phyloP scores from a whole-genome alignment of 1,140 invertebrate species.

The Nasonia vitripennis region DNA sequence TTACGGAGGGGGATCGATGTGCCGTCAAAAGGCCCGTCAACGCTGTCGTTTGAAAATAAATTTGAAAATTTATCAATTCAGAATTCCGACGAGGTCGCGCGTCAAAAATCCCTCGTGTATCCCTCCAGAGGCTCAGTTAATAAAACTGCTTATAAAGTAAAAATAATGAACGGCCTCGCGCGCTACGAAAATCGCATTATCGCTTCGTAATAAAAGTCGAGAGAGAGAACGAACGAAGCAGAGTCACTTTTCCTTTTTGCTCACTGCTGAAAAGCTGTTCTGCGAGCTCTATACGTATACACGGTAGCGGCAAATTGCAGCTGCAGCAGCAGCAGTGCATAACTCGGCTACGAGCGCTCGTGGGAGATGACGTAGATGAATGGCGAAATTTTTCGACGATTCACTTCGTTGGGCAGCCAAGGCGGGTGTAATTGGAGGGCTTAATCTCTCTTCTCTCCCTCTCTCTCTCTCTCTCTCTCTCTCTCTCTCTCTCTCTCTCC shows the following conservation, averaged over 20 bases:
- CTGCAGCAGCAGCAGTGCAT: background rate
- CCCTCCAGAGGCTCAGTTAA: background rate
- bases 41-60: background rate
- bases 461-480: slow-evolving; percentile 21
- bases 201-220: slow-evolving; percentile 25
- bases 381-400: slow-evolving; percentile 60
- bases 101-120: no score
- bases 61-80: background rate
- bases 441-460: slow-evolving; percentile 30
- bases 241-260: background rate
- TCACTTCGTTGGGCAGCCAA: slow-evolving; percentile 56
- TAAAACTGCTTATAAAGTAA: background rate
- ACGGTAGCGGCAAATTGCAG: slow-evolving; percentile 10
- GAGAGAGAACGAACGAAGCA: background rate
- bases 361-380: slow-evolving; percentile 49
- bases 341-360: background rate
- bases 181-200: slow-evolving; percentile 21
- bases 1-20: no score
- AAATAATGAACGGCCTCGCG: background rate
- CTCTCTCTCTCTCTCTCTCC: background rate
- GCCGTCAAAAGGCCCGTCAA: background rate
- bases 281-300: background rate
- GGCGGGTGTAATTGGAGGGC: slow-evolving; percentile 53
- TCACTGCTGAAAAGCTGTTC: background rate
- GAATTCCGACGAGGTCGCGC: no score